Percentiles rank a stretch among this genome's conserved stretches.
These are phyloP conservation scores for Diaperis boleti DNA, from an alignment of 2,888 invertebrate species.

Conservation along the genomic window DNA sequence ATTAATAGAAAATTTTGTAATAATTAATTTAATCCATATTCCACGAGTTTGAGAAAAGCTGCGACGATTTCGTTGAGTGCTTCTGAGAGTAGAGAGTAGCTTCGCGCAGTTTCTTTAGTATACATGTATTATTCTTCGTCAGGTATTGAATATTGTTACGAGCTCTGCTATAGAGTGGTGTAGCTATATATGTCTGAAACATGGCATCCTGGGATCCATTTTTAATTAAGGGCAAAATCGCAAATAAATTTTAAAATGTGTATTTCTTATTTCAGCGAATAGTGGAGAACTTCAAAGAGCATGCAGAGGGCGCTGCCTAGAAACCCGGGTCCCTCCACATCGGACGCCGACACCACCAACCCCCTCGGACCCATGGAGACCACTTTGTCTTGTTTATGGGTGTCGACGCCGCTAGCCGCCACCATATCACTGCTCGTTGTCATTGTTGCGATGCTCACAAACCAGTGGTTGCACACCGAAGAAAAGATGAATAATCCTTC, in stretches of 20 bases:
- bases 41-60: too few relatives aligned
- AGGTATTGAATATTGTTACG: too few relatives aligned
- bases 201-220: too few relatives aligned
- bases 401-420: conserved; percentile 75
- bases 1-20: too few relatives aligned
- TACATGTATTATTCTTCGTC: too few relatives aligned
- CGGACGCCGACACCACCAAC: conserved; percentile 53
- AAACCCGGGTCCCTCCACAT: conserved; percentile 51
- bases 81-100: too few relatives aligned
- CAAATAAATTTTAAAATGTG: not conserved
- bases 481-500: conserved; percentile 85
- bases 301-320: conserved; percentile 37
- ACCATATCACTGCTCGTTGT: conserved; percentile 80
- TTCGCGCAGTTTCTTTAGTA: too few relatives aligned
- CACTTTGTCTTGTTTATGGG: conserved; percentile 74
- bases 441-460: conserved; percentile 79
- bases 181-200: too few relatives aligned
- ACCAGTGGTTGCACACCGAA: conserved; percentile 89
- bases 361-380: conserved; percentile 68
- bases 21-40: too few relatives aligned
- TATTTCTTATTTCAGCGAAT: not conserved
- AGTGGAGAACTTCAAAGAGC: conserved; percentile 1
- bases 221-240: too few relatives aligned
- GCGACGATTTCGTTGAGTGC: too few relatives aligned
- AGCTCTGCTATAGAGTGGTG: too few relatives aligned